Percentiles rank a stretch among this genome's conserved stretches.
Evolutionary conservation across 2,888 invertebrate genomes (phyloP).

Genomic region (Lobophora halterata): DNA sequence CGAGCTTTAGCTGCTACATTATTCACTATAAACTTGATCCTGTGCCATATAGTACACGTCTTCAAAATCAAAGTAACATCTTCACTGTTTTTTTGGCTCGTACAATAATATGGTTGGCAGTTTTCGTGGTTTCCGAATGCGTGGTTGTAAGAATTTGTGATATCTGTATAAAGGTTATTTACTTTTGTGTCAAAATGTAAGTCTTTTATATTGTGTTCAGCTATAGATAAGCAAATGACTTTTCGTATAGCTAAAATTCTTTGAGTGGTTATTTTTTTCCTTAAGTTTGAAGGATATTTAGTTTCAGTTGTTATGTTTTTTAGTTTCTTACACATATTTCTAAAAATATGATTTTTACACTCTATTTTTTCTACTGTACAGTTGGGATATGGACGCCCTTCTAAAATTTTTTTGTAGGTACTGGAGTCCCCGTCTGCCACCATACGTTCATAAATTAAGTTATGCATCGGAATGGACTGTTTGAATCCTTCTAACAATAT

Average conservation of each 20-base stretch:
- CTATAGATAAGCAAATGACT: too few relatives aligned
- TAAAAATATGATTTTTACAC: constrained; percentile 32
- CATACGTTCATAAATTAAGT: constrained; percentile 17
- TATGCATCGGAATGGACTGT: constrained; percentile 21
- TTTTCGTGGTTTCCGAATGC: constrained; percentile 3
- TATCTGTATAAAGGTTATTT: too few relatives aligned
- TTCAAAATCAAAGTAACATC: not conserved
- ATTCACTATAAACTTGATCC: constrained; percentile 2
- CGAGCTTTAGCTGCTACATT: constrained; percentile 7
- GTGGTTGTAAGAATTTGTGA: constrained; percentile 2
- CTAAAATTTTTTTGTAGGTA: constrained; percentile 6
- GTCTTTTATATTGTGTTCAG: too few relatives aligned
- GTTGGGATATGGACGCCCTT: constrained; percentile 18
- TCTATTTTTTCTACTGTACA: constrained; percentile 30
- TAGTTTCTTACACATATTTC: constrained; percentile 28
- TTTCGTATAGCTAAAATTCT: too few relatives aligned
- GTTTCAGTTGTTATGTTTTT: constrained; percentile 18
- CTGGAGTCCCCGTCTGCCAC: constrained; percentile 12
- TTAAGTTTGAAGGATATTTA: constrained; percentile 23
- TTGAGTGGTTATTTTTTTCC: too few relatives aligned
- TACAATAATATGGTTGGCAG: too few relatives aligned
- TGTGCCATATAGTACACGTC: constrained; percentile 5
- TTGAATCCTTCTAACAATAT: constrained; percentile 31
- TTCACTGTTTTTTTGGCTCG: not conserved
- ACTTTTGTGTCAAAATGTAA: too few relatives aligned